Evolutionary conservation across 2,888 invertebrate genomes (phyloP), one percentile per base, ranked within the genome.

Genomic region (Plusia festucae): DNA sequence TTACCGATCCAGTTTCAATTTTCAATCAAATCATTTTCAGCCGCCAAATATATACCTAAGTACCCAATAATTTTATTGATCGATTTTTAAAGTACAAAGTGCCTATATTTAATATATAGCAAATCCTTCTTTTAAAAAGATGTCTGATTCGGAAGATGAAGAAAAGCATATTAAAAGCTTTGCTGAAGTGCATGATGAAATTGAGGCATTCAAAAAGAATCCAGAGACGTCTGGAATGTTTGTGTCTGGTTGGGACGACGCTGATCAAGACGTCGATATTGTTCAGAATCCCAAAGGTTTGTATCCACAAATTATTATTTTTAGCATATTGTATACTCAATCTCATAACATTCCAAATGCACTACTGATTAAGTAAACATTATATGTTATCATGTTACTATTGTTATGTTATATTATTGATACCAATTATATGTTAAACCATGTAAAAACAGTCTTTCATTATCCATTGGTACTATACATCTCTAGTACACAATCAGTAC

Each of bases 211-310:
- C 73, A 95, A 95, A 82, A 88, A 72, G 65, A 90, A 94, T 80
- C 94, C 94, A 40, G 88, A 88, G 65, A 94, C 94, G 32, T 89
- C 93, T 62, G 95, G 95, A n/a, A 96, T 96, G 96, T 96, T 96
- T 88, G 97, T 98, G 0, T 98, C 98, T 84, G 98, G 97, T 58
- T 98, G 98, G 98, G 98, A 98, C 82, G 97, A 97, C 85, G 96
- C 96, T 51, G 97, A 97, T 84, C 96, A 97, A 77, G 96, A 97
- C 68, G 95, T 98, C 13, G 97, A 97, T 70, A 94, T 95, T 76
- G 96, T 97, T 49, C 95, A 96, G 81, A 96, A 97, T 91, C 97
- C 98, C 0, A 96, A 96, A 94, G 97, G 98, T 40, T n/a, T 97
- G 94, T 20, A 40, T 53, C 46, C 18, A 9, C 20, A 51, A 22